Evolutionary conservation across 64 coral and sea anemone genomes (phyloP), one percentile per base, ranked within the genome.

Genomic region (Platygyra sinensis): DNA sequence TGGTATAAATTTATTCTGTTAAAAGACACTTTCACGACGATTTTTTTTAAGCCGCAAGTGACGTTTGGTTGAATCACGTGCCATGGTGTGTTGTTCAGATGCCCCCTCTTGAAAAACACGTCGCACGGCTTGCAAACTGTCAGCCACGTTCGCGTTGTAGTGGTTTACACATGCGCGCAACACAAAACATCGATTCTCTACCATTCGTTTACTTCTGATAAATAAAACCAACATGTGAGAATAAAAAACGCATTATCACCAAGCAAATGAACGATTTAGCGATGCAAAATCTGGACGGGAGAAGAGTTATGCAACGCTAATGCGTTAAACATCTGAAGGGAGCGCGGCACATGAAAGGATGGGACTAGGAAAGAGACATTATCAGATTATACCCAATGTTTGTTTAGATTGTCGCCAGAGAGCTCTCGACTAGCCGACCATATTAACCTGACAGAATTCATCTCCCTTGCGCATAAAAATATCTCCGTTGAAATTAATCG

Each of bases 381-480:
- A 92, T 92, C 90, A 87, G 86, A 92, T 92, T 92, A 92, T 77
- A 76, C 62, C 24, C 38, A 80, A 38, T 92, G 83, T 92, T 92
- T 92, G 67, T 87, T 92, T 92, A 87, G 72, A 76, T 92, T 92
- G 90, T 92, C 76, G 81, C 64, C 27, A 29, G 31, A 74, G 90
- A 87, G 75, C 29, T 86, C 33, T 74, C 75, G 61, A 86, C 81
- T 46, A 84, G 86, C 83, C 83, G 74, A 92, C 81, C 51, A 73
- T 15, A 85, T 72, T 79, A 76, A 60, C 52, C 50, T 9, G 25
- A 60, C n/a, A 55, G 36, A 88, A 88, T 60, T 60, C 49, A 25
- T 30, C 74, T 75, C 71, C 52, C 36, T 15, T 29, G 18, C 22
- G 19, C 38, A 19, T 28, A 80, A 73, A 80, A 90, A 73, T 80